These are phyloP conservation scores for Formica aserva DNA, from an alignment of 2,888 invertebrate genomes.

Conservation along the genomic window DNA sequence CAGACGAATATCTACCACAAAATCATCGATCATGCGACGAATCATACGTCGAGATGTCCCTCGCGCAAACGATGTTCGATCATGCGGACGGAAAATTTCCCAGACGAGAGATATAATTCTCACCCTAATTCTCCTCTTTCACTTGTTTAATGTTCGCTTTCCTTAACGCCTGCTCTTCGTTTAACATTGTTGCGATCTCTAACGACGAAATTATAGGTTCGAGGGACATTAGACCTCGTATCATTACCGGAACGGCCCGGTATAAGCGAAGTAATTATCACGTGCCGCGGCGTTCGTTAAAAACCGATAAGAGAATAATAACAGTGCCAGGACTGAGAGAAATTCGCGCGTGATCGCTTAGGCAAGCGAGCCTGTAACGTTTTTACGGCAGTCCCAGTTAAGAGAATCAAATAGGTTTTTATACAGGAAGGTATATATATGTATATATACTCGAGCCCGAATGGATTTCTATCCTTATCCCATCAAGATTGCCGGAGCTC, in stretches of 20 bases:
- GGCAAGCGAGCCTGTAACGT: not conserved
- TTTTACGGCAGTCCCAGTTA: not conserved
- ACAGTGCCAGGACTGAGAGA: not conserved
- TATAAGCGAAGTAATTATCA: slow-evolving; percentile 21
- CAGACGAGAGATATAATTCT: not conserved
- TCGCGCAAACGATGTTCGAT: slow-evolving; percentile 9
- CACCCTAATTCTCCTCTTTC: not conserved
- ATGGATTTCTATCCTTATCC: slow-evolving; percentile 9
- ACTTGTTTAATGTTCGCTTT: not conserved
- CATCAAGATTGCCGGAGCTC: not conserved
- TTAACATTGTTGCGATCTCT: not conserved
- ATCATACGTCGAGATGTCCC: not conserved
- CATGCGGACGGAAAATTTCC: not conserved
- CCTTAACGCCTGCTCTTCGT: not conserved
- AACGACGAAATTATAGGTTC: slow-evolving; percentile 1
- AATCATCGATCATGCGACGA: slow-evolving; percentile 24
- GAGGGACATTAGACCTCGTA: not conserved
- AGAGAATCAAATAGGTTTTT: not conserved
- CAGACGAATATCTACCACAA: not conserved
- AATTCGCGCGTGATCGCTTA: slow-evolving; percentile 25
- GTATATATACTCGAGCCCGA: not conserved
- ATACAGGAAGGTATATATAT: not conserved
- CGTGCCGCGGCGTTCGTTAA: slow-evolving; percentile 7
- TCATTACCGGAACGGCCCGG: not conserved
- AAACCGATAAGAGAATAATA: slow-evolving; percentile 45